Evolutionary conservation across 2,113 vertebrate species (phyloP).

Genomic region (Gambusia affinis): DNA sequence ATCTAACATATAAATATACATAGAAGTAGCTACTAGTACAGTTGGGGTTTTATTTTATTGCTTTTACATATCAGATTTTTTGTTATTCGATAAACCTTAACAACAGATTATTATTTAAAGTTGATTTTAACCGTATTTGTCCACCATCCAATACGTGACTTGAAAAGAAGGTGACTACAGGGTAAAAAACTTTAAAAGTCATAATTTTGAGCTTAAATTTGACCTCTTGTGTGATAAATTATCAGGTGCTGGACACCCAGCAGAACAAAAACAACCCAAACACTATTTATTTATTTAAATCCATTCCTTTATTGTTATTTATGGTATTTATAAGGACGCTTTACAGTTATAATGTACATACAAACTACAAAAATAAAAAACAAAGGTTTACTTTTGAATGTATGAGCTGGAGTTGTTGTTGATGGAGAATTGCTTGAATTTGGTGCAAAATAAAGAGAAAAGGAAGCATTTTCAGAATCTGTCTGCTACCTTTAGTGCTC

Average conservation of each 20-base stretch:
- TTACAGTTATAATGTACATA: constrained; percentile 57
- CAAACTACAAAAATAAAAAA: constrained; percentile 7
- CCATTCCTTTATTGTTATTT: constrained; percentile 85
- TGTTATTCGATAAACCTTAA: too few species aligned
- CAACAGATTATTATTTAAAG: background rate
- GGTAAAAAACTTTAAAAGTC: constrained; percentile 41
- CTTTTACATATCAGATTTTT: background rate
- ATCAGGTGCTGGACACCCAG: constrained; percentile 74
- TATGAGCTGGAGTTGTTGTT: constrained; percentile 43
- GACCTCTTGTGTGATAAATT: constrained; percentile 30
- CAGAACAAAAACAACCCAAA: constrained; percentile 43
- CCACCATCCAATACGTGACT: constrained; percentile 37
- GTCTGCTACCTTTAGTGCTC: background rate
- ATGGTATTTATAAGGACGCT: constrained; percentile 88
- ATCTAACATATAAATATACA: constrained; percentile 4
- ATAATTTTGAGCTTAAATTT: constrained; percentile 27
- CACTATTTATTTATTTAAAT: constrained; percentile 98
- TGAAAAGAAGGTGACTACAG: constrained; percentile 52
- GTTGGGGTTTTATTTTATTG: constrained; percentile 13
- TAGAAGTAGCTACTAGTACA: constrained; percentile 13
- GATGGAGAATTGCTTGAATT: constrained; percentile 39
- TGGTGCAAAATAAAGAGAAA: constrained; percentile 56
- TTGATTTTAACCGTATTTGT: constrained; percentile 10
- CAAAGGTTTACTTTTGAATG: constrained; percentile 59
- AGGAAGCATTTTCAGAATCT: constrained; percentile 5